Evolutionary conservation across 2,797 vertebrate genomes (phyloP), one percentile per base, ranked within the genome.

Genomic region (Cottoperca gobio): DNA sequence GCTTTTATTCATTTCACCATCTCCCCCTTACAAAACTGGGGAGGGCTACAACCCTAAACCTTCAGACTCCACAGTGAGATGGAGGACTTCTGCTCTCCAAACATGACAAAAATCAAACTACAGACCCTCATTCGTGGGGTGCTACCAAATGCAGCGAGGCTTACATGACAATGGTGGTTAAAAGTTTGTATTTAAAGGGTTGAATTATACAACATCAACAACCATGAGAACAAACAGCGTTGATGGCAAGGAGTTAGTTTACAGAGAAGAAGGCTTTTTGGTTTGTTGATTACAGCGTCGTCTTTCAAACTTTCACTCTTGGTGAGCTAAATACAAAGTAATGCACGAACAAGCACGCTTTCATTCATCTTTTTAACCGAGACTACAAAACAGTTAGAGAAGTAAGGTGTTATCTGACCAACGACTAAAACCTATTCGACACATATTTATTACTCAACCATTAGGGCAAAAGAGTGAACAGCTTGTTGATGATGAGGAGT

Each of bases 231-330:
- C 81, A 85, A 70, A 84, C 58, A 33, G 76, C 31, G 45, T 67
- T 26, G 79, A 90, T 83, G 84, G 72, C 58, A 49, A 85, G 75
- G 86, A 93, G 82, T 70, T 85, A 85, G 82, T 90, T 90, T 89
- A 91, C 88, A 91, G 84, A 90, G 78, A 89, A 90, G 85, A 92
- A 91, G 91, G 91, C 90, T 90, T 93, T 93, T 94, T 92, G 90
- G 90, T 92, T 90, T 76, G 88, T 91, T 87, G 87, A 89, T 87
- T 88, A 92, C 86, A 87, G 85, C 86, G 58, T 88, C 85, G 46
- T 79, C 82, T 81, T 81, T 81, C 66, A 79, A 72, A 82, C 57
- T 6, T 76, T 76, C 81, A 77, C 69, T 87, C 86, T 65, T 31
- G 75, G 86, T 83, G 83, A 88, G 81, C 77, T 86, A 86, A 89